These are phyloP conservation scores for Orthosia gothica DNA, from an alignment of 2,888 invertebrate genomes.

Conservation along the genomic window DNA sequence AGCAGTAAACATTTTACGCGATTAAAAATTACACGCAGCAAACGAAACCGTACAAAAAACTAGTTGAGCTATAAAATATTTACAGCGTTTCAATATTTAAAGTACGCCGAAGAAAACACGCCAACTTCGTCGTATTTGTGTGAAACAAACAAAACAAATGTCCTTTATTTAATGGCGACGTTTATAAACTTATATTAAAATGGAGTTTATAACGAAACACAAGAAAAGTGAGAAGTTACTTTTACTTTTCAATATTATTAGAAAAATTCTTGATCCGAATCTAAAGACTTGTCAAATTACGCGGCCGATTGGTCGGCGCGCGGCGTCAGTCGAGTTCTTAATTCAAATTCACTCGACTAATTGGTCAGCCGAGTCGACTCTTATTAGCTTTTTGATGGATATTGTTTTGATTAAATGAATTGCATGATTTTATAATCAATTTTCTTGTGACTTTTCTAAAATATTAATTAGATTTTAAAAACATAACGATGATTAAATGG, in stretches of 20 bases:
- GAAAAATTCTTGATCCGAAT: constrained; percentile 66
- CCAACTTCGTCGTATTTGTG: constrained; percentile 57
- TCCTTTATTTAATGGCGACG: constrained; percentile 53
- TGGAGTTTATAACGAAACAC: constrained; percentile 58
- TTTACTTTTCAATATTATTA: constrained; percentile 60
- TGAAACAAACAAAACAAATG: constrained; percentile 58
- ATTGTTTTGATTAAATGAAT: constrained; percentile 69
- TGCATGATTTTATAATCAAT: constrained; percentile 61
- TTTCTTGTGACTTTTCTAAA: constrained; percentile 31
- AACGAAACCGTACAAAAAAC: constrained; percentile 34
- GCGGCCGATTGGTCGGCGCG: constrained; percentile 70
- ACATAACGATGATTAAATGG: not conserved
- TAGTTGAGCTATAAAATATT: constrained; percentile 58
- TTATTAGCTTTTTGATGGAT: constrained; percentile 76
- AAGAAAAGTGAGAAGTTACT: constrained; percentile 50
- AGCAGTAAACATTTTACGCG: constrained; percentile 47
- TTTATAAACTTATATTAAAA: constrained; percentile 55
- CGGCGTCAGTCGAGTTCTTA: constrained; percentile 71
- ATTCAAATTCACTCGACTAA: constrained; percentile 75
- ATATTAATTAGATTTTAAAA: not conserved
- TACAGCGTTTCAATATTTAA: constrained; percentile 65
- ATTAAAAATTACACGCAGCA: constrained; percentile 31
- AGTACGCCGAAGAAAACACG: constrained; percentile 53
- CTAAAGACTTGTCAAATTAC: constrained; percentile 74
- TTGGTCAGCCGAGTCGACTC: constrained; percentile 71